These are phyloP conservation scores for Pelecanoides urinatrix DNA, from an alignment of 2,113 vertebrate species.

Conservation along the genomic window DNA sequence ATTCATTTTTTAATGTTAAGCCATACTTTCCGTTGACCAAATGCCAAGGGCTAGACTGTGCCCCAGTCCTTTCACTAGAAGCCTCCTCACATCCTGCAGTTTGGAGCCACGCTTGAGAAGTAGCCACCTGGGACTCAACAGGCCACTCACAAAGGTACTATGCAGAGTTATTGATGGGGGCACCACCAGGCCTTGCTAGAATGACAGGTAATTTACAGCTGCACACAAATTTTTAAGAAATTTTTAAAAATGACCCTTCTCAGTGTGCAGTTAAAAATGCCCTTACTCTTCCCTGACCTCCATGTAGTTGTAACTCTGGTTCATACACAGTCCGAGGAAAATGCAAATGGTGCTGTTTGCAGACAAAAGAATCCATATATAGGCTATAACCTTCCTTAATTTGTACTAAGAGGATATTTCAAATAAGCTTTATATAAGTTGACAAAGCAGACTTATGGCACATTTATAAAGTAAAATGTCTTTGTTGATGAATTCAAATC, in stretches of 20 bases:
- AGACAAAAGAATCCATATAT: neutral
- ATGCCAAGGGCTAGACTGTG: neutral
- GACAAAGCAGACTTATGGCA: neutral
- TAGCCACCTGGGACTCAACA: neutral
- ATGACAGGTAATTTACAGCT: neutral
- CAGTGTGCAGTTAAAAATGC: neutral
- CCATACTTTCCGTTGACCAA: neutral
- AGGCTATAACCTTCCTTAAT: neutral
- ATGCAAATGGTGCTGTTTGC: neutral
- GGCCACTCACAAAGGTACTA: neutral
- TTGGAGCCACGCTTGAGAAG: neutral
- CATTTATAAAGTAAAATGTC: neutral
- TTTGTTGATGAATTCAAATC: neutral
- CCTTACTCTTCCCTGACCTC: neutral
- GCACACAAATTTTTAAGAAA: neutral
- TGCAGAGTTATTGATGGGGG: neutral
- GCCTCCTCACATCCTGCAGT: neutral
- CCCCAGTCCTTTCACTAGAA: neutral
- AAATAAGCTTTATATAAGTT: neutral
- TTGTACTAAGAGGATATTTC: neutral
- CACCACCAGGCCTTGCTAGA: neutral
- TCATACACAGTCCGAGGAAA: neutral
- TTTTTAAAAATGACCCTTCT: neutral
- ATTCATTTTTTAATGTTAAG: neutral
- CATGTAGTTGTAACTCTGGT: neutral